phyloP scores from a whole-genome alignment of 2,888 invertebrate genomes.

The Onchidella celtica region DNA sequence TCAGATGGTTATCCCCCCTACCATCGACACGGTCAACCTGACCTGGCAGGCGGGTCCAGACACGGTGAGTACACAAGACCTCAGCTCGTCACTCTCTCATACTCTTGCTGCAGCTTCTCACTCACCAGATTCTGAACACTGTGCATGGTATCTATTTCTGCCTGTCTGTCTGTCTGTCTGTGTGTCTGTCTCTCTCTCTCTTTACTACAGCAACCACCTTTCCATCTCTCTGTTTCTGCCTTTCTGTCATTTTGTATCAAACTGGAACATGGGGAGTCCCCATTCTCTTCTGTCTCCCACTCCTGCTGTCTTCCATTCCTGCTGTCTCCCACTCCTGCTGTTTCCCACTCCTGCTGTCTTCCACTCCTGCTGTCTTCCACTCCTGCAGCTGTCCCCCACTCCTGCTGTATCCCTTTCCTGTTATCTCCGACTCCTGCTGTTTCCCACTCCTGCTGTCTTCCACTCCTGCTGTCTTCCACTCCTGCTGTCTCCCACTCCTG shows the following conservation, averaged over 20 bases:
- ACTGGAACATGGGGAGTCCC: too few species aligned
- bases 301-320: too few species aligned
- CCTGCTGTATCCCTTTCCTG: too few species aligned
- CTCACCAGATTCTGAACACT: neutral
- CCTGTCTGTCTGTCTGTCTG: slow-evolving; percentile 33
- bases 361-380: too few species aligned
- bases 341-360: too few species aligned
- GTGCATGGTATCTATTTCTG: neutral
- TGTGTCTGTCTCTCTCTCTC: slow-evolving; percentile 26
- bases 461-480: neutral
- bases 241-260: too few species aligned
- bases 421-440: too few species aligned
- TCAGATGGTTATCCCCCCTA: slow-evolving; percentile 93
- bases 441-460: neutral
- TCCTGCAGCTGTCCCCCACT: too few species aligned
- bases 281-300: too few species aligned
- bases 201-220: neutral
- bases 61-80: slow-evolving; percentile 62
- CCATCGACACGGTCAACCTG: slow-evolving; percentile 84
- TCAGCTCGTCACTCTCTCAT: neutral
- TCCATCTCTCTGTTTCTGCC: too few species aligned
- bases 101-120: neutral
- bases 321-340: too few species aligned
- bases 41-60: slow-evolving; percentile 80
- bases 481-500: neutral